Evolutionary conservation across 2,113 vertebrate genomes (phyloP).

Genomic region (Bubo blakistoni): DNA sequence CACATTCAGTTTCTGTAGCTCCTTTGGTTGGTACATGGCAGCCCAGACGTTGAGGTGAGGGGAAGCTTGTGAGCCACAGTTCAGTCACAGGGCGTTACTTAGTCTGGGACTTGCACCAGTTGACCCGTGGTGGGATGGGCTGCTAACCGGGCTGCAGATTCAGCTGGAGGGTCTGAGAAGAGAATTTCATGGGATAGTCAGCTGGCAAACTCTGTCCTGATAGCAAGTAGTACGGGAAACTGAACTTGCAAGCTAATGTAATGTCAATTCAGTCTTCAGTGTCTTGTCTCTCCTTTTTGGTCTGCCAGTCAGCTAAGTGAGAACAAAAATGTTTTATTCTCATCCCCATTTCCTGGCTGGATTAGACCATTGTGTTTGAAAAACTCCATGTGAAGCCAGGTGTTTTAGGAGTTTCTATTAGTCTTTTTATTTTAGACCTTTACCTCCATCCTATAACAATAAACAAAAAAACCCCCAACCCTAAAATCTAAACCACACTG

Average conservation of each 20-base stretch:
- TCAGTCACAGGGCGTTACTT: background rate
- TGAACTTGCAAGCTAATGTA: background rate
- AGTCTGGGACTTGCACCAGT: background rate
- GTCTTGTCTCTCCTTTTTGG: background rate
- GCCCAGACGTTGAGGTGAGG: background rate
- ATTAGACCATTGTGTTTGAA: background rate
- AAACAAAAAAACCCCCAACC: background rate
- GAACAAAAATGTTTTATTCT: background rate
- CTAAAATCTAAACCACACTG: background rate
- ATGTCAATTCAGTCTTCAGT: background rate
- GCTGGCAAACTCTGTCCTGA: background rate
- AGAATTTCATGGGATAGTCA: background rate
- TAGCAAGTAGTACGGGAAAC: background rate
- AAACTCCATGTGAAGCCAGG: background rate
- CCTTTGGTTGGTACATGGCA: background rate
- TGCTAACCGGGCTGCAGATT: background rate
- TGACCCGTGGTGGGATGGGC: background rate
- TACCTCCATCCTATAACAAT: background rate
- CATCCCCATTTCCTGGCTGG: background rate
- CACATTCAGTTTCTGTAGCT: background rate
- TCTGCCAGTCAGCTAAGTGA: background rate
- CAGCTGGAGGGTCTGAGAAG: background rate
- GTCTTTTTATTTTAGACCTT: background rate
- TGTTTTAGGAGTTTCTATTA: background rate
- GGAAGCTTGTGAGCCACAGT: background rate